Conservation (phyloP, 1,140 invertebrate genomes). For the Ips nitidus region DNA sequence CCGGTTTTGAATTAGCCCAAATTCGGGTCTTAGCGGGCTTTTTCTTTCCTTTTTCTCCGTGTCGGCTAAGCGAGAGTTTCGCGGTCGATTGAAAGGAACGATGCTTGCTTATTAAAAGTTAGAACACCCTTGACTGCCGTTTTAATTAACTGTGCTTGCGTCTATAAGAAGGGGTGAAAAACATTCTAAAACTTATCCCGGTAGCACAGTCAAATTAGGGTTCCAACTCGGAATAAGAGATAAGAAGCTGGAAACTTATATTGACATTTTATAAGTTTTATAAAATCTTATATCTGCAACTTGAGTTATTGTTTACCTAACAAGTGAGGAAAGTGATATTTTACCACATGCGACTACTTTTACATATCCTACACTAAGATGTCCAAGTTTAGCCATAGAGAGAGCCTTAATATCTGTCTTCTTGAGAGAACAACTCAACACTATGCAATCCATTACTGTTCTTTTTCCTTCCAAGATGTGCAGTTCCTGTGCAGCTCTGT, state of each 20-base stretch:
- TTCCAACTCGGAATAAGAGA: too few species aligned
- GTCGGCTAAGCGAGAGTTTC: conserved; percentile 5
- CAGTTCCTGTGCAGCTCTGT: too few species aligned
- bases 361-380: background rate
- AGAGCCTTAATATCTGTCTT: too few species aligned
- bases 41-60: conserved; percentile 7
- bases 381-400: too few species aligned
- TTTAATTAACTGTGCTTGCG: too few species aligned
- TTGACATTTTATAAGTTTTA: too few species aligned
- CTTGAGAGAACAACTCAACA: too few species aligned
- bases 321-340: background rate
- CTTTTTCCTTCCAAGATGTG: too few species aligned
- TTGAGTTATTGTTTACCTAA: background rate
- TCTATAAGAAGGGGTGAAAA: too few species aligned
- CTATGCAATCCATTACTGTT: too few species aligned
- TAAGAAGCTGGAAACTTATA: background rate
- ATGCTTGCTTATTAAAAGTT: conserved; percentile 7
- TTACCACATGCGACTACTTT: background rate
- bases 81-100: conserved; percentile 13
- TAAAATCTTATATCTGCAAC: too few species aligned
- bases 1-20: conserved; percentile 23
- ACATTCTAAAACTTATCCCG: too few species aligned
- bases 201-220: background rate
- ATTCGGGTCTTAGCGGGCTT: conserved; percentile 6
- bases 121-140: background rate